phyloP scores from a whole-genome alignment of 2,113 vertebrate species.

The Himantopus leucocephalus region DNA sequence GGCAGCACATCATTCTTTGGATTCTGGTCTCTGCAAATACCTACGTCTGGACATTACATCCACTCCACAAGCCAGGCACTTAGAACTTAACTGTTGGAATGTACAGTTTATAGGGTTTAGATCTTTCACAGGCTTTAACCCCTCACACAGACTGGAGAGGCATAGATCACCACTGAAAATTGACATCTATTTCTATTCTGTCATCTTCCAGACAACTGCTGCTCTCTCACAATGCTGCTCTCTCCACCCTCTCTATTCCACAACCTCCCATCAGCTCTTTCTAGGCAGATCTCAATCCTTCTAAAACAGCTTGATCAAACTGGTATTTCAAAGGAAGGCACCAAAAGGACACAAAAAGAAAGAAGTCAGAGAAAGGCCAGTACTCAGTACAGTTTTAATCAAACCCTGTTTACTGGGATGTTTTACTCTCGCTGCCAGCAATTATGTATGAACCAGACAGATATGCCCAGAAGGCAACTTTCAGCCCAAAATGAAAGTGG shows the following conservation, averaged over 20 bases:
- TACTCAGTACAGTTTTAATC: background rate
- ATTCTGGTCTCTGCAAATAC: background rate
- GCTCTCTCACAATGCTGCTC: background rate
- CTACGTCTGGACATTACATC: background rate
- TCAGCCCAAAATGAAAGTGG: background rate
- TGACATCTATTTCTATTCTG: background rate
- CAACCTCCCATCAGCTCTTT: background rate
- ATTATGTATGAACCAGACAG: background rate
- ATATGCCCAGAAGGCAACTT: background rate
- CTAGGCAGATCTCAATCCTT: background rate
- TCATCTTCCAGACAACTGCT: background rate
- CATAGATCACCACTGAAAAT: background rate
- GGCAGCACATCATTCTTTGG: background rate
- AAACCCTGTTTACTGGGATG: background rate
- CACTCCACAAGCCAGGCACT: background rate
- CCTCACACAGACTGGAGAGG: background rate
- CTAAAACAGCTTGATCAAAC: background rate
- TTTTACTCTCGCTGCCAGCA: background rate
- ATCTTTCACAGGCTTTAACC: background rate
- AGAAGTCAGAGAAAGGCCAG: background rate
- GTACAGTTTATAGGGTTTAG: background rate
- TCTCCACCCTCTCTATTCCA: background rate
- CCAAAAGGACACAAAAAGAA: background rate
- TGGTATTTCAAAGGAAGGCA: background rate
- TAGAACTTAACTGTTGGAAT: background rate